Evolutionary conservation across 2,113 vertebrate species (phyloP).

Genomic region (Rhea americana): DNA sequence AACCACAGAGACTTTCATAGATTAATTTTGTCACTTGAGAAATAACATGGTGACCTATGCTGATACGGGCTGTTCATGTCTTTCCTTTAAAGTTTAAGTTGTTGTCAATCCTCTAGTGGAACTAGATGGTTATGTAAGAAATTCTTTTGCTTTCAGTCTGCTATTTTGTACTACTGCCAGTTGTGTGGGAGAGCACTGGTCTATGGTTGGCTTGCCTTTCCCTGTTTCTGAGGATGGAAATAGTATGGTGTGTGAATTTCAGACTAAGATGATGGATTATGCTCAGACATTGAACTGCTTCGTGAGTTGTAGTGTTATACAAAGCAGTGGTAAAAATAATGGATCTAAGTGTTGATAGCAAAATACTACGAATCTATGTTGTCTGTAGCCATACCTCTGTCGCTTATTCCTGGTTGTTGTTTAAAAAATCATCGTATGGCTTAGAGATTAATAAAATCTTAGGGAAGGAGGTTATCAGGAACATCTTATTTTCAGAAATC

Average conservation of each 20-base stretch:
- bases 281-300: background rate
- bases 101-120: background rate
- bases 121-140: fast-evolving
- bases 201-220: background rate
- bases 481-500: background rate
- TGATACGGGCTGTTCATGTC: background rate
- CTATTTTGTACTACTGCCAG: fast-evolving
- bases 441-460: background rate
- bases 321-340: background rate
- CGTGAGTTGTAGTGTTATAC: background rate
- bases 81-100: background rate
- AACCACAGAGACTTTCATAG: constrained; percentile 1
- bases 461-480: background rate
- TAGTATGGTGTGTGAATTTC: background rate
- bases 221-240: background rate
- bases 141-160: background rate
- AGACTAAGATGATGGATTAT: background rate
- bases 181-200: background rate
- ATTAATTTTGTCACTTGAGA: constrained; percentile 19
- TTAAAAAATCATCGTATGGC: background rate
- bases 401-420: background rate
- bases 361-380: background rate
- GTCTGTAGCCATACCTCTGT: background rate
- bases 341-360: background rate
- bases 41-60: background rate